Percentiles rank a stretch among this genome's conserved stretches.
Conservation (phyloP, 2,797 vertebrate genomes). For the Chaenodraco wilsoni region DNA sequence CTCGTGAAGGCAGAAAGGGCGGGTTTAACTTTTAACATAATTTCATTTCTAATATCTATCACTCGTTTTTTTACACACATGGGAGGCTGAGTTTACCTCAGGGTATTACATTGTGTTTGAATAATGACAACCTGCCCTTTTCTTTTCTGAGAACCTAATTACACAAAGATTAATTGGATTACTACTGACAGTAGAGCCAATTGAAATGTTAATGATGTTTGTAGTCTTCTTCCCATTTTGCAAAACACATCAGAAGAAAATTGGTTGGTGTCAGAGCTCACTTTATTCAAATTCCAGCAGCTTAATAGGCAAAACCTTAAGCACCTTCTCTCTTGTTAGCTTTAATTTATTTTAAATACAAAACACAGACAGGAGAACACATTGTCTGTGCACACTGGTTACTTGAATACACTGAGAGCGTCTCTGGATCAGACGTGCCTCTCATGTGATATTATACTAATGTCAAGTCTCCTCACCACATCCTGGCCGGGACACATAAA, state of each 20-base stretch:
- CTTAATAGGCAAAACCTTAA: background rate
- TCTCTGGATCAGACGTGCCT: slow-evolving; percentile 31
- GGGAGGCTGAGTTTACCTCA: slow-evolving; percentile 10
- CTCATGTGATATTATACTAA: slow-evolving; percentile 19
- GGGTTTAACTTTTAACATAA: slow-evolving; percentile 40
- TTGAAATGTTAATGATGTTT: background rate
- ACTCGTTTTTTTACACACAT: slow-evolving; percentile 7
- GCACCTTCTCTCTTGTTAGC: background rate
- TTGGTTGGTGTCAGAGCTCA: background rate
- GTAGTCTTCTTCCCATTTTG: slow-evolving; percentile 4
- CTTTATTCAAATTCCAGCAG: slow-evolving; percentile 1
- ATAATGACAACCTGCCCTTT: slow-evolving; percentile 4
- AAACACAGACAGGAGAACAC: slow-evolving; percentile 1
- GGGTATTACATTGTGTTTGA: slow-evolving; percentile 19
- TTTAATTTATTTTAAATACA: background rate
- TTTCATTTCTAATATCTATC: slow-evolving; percentile 9
- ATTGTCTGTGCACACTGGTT: background rate
- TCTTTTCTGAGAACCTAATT: background rate
- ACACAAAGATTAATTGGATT: slow-evolving; percentile 14
- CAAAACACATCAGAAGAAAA: slow-evolving; percentile 4
- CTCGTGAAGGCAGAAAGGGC: background rate
- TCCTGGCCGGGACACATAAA: slow-evolving; percentile 18
- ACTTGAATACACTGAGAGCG: slow-evolving; percentile 2
- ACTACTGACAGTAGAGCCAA: background rate
- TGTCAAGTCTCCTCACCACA: slow-evolving; percentile 27